Percentiles rank a stretch among this genome's conserved stretches.
Evolutionary conservation across 2,888 invertebrate species (phyloP).

Genomic region (Rotaria magnacalcarata): DNA sequence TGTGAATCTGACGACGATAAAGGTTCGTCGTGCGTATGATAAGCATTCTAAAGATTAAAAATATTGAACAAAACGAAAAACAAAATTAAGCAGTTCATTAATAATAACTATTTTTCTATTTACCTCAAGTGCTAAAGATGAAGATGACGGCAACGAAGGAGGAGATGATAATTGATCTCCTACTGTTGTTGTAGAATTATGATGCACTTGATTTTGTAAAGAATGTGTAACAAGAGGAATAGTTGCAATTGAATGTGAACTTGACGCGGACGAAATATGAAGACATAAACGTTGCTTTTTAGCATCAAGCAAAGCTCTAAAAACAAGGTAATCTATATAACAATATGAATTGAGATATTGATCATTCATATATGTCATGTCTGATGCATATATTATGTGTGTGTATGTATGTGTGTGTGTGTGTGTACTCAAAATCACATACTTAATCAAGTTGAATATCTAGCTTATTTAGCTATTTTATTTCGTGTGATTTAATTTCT

Average conservation of each 20-base stretch:
- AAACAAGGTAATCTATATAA: not conserved
- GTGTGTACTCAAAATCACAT: not conserved
- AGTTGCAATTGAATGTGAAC: not conserved
- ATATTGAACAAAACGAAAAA: no score
- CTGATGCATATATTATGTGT: not conserved
- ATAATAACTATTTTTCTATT: no score
- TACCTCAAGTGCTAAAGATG: not conserved
- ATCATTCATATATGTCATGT: slow-evolving; percentile 1
- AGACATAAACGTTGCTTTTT: slow-evolving; percentile 14
- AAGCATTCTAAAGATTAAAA: not conserved
- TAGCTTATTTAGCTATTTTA: not conserved
- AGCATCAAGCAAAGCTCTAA: slow-evolving; percentile 29
- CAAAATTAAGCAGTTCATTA: no score
- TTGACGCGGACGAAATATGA: not conserved
- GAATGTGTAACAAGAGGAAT: no score
- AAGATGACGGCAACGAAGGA: not conserved
- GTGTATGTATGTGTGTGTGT: not conserved
- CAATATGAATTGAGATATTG: not conserved
- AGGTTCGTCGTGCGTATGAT: not conserved
- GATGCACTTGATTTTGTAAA: not conserved
- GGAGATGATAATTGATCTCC: slow-evolving; percentile 5
- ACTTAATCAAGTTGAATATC: not conserved
- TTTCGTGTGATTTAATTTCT: not conserved
- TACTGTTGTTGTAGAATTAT: not conserved
- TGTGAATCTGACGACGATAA: not conserved